A percentile compares a stretch with the other conserved stretches of the same genome.
Conservation (phyloP, 2,113 vertebrate species). For the Psilopsiagon aurifrons region DNA sequence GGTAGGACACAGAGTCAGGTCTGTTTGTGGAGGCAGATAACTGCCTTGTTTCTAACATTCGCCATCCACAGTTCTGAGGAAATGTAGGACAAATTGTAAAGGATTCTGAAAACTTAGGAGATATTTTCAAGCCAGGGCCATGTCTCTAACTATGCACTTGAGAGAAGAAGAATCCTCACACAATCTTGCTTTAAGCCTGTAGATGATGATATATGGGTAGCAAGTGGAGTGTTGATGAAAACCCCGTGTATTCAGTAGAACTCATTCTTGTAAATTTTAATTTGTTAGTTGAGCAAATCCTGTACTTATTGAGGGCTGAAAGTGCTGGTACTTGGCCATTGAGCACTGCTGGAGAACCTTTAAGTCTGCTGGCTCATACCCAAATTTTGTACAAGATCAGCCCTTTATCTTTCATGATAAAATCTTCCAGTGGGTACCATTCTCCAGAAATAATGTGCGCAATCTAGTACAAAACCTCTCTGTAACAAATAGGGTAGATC, state of each 20-base stretch:
- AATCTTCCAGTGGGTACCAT: neutral
- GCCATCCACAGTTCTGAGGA: neutral
- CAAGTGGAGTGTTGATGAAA: neutral
- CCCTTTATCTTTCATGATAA: neutral
- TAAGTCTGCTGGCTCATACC: neutral
- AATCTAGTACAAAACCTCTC: neutral
- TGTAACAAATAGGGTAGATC: neutral
- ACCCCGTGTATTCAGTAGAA: neutral
- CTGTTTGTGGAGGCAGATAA: neutral
- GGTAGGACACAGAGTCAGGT: neutral
- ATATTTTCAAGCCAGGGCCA: neutral
- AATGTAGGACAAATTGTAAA: neutral
- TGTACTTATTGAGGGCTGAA: neutral
- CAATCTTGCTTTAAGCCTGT: neutral
- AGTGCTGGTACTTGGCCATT: neutral
- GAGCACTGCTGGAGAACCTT: neutral
- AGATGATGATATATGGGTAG: neutral
- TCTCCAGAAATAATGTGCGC: neutral
- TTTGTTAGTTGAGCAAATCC: neutral
- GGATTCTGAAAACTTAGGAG: neutral
- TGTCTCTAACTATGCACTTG: neutral
- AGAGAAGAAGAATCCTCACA: neutral
- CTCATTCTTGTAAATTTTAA: neutral
- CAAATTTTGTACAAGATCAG: neutral
- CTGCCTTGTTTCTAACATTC: neutral